Percentiles rank a stretch among this genome's conserved stretches.
These are phyloP conservation scores for Enteromius viviparus DNA, from an alignment of 2,797 vertebrate species.

Conservation along the genomic window DNA sequence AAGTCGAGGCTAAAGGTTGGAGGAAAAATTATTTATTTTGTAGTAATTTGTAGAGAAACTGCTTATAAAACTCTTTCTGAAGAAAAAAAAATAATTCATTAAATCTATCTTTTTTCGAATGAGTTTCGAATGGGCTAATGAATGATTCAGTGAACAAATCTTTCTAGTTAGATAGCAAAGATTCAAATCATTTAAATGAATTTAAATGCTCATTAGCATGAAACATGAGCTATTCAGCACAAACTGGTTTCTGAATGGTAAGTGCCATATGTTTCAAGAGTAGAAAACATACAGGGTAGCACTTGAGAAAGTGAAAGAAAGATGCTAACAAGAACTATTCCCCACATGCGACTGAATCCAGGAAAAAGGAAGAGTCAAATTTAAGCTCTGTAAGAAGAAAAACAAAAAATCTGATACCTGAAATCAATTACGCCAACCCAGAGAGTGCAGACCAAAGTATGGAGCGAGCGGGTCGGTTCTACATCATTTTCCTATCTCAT, in stretches of 20 bases:
- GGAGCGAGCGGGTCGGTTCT: background rate
- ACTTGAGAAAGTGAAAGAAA: background rate
- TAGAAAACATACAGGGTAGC: background rate
- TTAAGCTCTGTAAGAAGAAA: background rate
- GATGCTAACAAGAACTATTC: background rate
- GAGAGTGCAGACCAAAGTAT: constrained; percentile 32
- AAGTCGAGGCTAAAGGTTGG: background rate
- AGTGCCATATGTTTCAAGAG: background rate
- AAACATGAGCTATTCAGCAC: constrained; percentile 5
- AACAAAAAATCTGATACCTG: constrained; percentile 13
- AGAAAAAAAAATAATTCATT: too few species aligned
- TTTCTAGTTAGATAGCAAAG: background rate
- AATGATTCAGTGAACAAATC: background rate
- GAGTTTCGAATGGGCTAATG: background rate
- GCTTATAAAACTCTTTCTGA: too few species aligned
- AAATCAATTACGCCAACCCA: constrained; percentile 22
- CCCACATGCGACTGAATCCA: background rate
- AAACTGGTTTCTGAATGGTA: background rate
- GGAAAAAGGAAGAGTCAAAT: constrained; percentile 8
- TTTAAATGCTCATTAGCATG: background rate
- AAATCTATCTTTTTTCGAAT: background rate
- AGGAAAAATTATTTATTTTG: background rate
- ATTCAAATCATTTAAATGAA: background rate
- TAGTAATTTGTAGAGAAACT: background rate
- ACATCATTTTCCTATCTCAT: constrained; percentile 34